phyloP scores from a whole-genome alignment of 2,113 vertebrate genomes.

The Pollimyrus isidori region DNA sequence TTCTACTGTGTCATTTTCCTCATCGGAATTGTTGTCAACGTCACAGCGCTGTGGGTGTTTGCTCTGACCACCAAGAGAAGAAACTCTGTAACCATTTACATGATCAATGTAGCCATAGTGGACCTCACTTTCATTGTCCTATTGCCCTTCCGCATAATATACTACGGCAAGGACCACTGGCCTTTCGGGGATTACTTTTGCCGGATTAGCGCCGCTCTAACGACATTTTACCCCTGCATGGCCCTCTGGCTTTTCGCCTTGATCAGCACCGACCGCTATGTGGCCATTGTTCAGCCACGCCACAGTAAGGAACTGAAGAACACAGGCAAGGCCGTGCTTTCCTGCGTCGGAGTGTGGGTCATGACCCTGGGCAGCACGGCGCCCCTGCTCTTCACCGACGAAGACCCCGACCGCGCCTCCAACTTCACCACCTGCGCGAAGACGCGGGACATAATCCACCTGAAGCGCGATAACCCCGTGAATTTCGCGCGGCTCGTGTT shows the following conservation, averaged over 20 bases:
- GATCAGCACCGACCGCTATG: slow-evolving; percentile 88
- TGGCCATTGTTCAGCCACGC: slow-evolving; percentile 89
- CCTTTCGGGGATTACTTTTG: slow-evolving; percentile 81
- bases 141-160: slow-evolving; percentile 81
- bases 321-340: slow-evolving; percentile 73
- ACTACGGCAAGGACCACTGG: slow-evolving; percentile 73
- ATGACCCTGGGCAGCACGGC: slow-evolving; percentile 73
- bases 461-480: slow-evolving; percentile 65
- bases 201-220: slow-evolving; percentile 70
- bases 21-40: slow-evolving; percentile 78
- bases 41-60: slow-evolving; percentile 90
- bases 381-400: slow-evolving; percentile 66
- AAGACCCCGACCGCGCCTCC: slow-evolving; percentile 67
- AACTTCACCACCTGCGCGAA: slow-evolving; percentile 81
- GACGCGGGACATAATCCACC: slow-evolving; percentile 77
- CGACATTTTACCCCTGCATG: slow-evolving; percentile 85
- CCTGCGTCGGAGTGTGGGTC: slow-evolving; percentile 73
- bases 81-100: slow-evolving; percentile 86
- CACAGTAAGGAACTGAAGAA: slow-evolving; percentile 84
- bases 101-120: slow-evolving; percentile 89
- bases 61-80: slow-evolving; percentile 88
- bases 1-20: slow-evolving; percentile 77
- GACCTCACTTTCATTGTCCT: slow-evolving; percentile 77
- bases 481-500: slow-evolving; percentile 76
- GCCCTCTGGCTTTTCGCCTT: slow-evolving; percentile 89